phyloP scores from a whole-genome alignment of 2,888 invertebrate genomes.

The Drosophila pseudotalamancana region DNA sequence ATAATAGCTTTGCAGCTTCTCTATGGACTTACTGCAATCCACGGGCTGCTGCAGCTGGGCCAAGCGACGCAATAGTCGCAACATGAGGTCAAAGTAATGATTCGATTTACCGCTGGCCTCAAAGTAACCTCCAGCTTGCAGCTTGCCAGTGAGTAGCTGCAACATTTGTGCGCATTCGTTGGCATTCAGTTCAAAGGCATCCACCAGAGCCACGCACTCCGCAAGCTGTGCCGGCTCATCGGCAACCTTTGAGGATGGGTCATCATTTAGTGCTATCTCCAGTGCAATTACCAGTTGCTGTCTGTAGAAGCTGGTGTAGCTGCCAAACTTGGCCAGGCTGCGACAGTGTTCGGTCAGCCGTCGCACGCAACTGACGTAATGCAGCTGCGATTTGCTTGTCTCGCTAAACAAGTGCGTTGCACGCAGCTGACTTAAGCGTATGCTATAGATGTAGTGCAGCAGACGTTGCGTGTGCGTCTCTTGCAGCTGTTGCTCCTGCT shows the following conservation, averaged over 20 bases:
- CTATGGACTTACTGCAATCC: constrained; percentile 80
- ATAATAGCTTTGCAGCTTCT: constrained; percentile 85
- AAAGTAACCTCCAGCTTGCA: constrained; percentile 82
- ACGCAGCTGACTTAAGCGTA: constrained; percentile 72
- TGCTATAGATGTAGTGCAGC: constrained; percentile 81
- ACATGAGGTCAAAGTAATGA: constrained; percentile 85
- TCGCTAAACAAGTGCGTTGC: constrained; percentile 70
- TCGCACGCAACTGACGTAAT: constrained; percentile 75
- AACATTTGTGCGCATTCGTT: constrained; percentile 78
- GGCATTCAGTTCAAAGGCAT: constrained; percentile 72
- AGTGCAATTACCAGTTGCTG: constrained; percentile 80
- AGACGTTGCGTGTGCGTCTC: constrained; percentile 62
- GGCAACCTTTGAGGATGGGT: neutral
- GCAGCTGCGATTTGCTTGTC: constrained; percentile 54
- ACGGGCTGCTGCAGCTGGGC: constrained; percentile 78
- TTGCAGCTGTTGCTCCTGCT: constrained; percentile 16
- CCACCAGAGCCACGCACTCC: constrained; percentile 72
- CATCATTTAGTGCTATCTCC: constrained; percentile 53
- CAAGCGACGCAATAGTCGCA: constrained; percentile 85
- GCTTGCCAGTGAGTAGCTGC: constrained; percentile 76
- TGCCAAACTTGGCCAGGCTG: constrained; percentile 59
- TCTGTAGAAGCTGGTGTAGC: constrained; percentile 75
- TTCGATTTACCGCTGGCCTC: constrained; percentile 76
- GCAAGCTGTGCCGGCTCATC: constrained; percentile 49
- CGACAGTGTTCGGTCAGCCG: constrained; percentile 71